These are phyloP conservation scores for Chamaetylas fuelleborni DNA, from an alignment of 2,113 vertebrate species.

Conservation along the genomic window DNA sequence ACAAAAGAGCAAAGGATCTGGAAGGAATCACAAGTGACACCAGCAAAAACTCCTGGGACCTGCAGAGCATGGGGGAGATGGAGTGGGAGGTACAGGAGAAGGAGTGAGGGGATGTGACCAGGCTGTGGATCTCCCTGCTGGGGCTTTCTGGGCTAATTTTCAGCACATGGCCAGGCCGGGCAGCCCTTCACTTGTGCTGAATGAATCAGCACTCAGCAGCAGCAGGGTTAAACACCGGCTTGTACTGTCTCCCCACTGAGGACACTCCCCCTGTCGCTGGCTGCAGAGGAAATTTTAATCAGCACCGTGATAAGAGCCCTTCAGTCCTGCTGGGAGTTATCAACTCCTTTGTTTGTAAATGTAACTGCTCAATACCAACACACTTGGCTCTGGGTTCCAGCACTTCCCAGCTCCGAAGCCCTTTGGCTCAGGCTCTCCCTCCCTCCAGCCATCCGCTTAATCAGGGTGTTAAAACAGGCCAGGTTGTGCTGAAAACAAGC, in stretches of 20 bases:
- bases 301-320: not conserved
- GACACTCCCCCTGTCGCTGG: not conserved
- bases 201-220: not conserved
- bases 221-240: not conserved
- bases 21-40: not conserved
- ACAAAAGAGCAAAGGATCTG: not conserved
- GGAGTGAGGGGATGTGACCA: not conserved
- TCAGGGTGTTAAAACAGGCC: not conserved
- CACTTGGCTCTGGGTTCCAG: not conserved
- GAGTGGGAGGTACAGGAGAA: not conserved
- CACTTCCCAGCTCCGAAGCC: not conserved
- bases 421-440: not conserved
- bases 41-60: not conserved
- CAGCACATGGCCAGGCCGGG: not conserved
- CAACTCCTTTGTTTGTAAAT: slow-evolving; percentile 45
- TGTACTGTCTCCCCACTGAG: not conserved
- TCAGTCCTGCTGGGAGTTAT: slow-evolving; percentile 1
- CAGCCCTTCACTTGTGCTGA: not conserved
- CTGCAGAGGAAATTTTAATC: slow-evolving; percentile 13
- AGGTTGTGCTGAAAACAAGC: not conserved
- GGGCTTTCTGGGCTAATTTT: not conserved
- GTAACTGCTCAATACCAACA: not conserved
- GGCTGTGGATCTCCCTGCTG: not conserved
- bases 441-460: not conserved
- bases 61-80: not conserved